These are phyloP conservation scores for Monoplex corrugatus DNA, from an alignment of 2,888 invertebrate genomes.

Conservation along the genomic window DNA sequence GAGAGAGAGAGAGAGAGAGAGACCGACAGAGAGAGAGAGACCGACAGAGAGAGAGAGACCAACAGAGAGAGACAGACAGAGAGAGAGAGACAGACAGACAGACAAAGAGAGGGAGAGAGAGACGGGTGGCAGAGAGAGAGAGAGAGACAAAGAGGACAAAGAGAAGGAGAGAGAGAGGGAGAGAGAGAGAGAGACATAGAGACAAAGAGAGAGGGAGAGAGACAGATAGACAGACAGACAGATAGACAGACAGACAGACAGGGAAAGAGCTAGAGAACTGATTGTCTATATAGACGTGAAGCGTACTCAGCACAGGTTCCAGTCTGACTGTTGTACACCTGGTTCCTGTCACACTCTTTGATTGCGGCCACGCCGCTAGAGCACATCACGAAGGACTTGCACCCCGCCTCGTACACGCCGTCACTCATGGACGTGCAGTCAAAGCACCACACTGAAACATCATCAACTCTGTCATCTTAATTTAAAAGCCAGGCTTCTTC, in stretches of 20 bases:
- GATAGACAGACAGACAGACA: neutral
- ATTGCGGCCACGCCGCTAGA: slow-evolving; percentile 55
- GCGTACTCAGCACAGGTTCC: slow-evolving; percentile 66
- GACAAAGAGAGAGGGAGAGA: too few species aligned
- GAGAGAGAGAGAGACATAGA: too few species aligned
- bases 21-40: too few species aligned
- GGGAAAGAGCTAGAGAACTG: neutral
- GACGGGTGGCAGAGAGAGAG: too few species aligned
- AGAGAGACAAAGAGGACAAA: too few species aligned
- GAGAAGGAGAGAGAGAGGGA: too few species aligned
- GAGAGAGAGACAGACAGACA: too few species aligned
- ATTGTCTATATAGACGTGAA: neutral
- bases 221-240: slow-evolving; percentile 3
- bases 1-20: too few species aligned
- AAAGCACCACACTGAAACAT: slow-evolving; percentile 49
- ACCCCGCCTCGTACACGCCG: slow-evolving; percentile 68
- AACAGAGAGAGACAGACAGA: too few species aligned
- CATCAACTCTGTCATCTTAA: neutral
- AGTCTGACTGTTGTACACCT: slow-evolving; percentile 63
- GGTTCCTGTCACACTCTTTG: slow-evolving; percentile 60
- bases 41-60: too few species aligned
- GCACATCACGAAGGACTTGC: slow-evolving; percentile 66
- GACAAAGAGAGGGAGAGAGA: too few species aligned
- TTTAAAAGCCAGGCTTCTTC: neutral
- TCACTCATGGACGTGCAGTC: slow-evolving; percentile 62